A percentile compares a stretch with the other conserved stretches of the same genome.
Evolutionary conservation across 2,113 vertebrate species (phyloP).

Genomic region (Solea solea): DNA sequence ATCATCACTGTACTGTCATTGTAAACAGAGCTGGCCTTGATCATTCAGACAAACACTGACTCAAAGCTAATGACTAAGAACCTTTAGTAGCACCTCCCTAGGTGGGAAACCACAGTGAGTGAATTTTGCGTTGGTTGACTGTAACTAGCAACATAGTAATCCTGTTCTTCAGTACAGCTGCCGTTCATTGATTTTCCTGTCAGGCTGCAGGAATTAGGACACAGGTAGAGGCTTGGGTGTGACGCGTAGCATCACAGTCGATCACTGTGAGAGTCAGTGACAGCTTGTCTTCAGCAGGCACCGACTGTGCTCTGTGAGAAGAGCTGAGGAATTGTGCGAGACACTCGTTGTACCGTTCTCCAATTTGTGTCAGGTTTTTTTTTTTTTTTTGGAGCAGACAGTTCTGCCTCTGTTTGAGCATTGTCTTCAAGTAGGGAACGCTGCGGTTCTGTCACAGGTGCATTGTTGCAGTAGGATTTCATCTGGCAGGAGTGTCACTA

Average conservation of each 20-base stretch:
- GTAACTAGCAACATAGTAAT: constrained; percentile 18
- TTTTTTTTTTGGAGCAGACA: constrained; percentile 7
- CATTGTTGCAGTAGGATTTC: constrained; percentile 26
- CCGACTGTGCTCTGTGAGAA: background rate
- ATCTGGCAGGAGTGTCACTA: constrained; percentile 26
- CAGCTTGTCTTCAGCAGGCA: constrained; percentile 23
- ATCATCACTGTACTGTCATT: constrained; percentile 15
- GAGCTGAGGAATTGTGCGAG: constrained; percentile 16
- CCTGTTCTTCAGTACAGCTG: background rate
- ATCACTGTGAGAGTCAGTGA: constrained; percentile 34
- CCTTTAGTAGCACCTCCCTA: background rate
- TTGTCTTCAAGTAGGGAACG: constrained; percentile 11
- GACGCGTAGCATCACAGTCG: constrained; percentile 46
- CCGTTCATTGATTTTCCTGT: constrained; percentile 69
- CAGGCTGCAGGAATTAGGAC: constrained; percentile 62
- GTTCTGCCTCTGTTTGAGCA: constrained; percentile 34
- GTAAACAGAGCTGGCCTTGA: constrained; percentile 28
- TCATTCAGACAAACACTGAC: constrained; percentile 27
- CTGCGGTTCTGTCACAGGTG: constrained; percentile 17
- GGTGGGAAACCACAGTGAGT: constrained; percentile 1
- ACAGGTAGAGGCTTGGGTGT: constrained; percentile 44
- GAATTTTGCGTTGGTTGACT: background rate
- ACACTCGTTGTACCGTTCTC: constrained; percentile 15
- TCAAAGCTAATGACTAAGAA: constrained; percentile 29
- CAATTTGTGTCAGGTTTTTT: constrained; percentile 6